A percentile compares a stretch with the other conserved stretches of the same genome.
Evolutionary conservation across 2,888 invertebrate species (phyloP).

Genomic region (Bembecia ichneumoniformis): DNA sequence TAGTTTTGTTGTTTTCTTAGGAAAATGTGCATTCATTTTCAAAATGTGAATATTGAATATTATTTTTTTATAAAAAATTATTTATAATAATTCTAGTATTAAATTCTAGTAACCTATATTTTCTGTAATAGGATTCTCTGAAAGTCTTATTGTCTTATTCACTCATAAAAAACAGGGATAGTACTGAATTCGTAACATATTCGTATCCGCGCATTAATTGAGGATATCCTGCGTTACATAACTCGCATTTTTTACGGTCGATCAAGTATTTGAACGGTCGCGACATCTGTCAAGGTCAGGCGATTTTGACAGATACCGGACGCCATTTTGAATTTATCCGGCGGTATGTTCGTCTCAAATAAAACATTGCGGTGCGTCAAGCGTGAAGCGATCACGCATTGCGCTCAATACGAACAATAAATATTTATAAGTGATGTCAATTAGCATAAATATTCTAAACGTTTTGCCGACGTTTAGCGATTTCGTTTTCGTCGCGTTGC

Average conservation of each 20-base stretch:
- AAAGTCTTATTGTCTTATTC: no score
- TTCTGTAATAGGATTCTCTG: no score
- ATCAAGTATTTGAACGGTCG: conserved; percentile 24
- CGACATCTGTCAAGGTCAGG: conserved; percentile 32
- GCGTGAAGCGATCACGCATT: conserved; percentile 24
- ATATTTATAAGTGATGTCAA: conserved; percentile 21
- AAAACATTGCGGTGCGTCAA: conserved; percentile 17
- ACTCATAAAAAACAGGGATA: no score
- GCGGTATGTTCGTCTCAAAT: conserved; percentile 18
- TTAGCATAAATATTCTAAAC: conserved; percentile 16
- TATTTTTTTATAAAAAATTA: no score
- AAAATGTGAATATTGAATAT: no score
- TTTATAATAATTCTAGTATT: no score
- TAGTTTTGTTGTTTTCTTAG: no score
- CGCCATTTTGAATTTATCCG: conserved; percentile 25
- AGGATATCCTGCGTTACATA: conserved; percentile 16
- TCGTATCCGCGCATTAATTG: background rate
- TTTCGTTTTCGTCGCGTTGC: conserved; percentile 8
- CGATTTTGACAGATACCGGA: conserved; percentile 19
- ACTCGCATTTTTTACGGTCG: conserved; percentile 19
- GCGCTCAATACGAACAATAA: conserved; percentile 24
- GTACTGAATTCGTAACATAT: no score
- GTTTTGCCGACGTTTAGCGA: conserved; percentile 5
- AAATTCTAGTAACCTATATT: no score
- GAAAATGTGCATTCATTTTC: no score